Percentiles rank a stretch among this genome's conserved stretches.
phyloP scores from a whole-genome alignment of 1,140 invertebrate species.

The Drosophila sulfurigaster region DNA sequence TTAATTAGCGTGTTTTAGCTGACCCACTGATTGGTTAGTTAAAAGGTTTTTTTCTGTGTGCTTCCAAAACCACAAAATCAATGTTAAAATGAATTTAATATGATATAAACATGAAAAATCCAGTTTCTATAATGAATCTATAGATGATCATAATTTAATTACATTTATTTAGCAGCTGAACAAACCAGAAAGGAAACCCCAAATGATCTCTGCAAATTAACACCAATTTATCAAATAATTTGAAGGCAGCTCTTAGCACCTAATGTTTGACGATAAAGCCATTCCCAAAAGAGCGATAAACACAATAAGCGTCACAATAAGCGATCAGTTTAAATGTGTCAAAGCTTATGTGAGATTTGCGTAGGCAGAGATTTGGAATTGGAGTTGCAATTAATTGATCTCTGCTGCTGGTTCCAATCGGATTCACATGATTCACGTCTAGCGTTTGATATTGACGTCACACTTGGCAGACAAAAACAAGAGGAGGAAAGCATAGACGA shows the following conservation, averaged over 20 bases:
- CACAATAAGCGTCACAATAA: slow-evolving; percentile 14
- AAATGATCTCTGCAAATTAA: slow-evolving; percentile 23
- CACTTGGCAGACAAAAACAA: slow-evolving; percentile 5
- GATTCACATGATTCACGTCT: slow-evolving; percentile 36
- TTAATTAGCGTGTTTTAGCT: slow-evolving; percentile 36
- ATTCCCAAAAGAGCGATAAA: slow-evolving; percentile 10
- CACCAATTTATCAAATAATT: slow-evolving; percentile 33
- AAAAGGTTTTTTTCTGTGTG: slow-evolving; percentile 40
- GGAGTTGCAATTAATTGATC: slow-evolving; percentile 21
- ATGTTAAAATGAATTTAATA: slow-evolving; percentile 2
- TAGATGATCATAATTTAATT: slow-evolving; percentile 27
- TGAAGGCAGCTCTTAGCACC: slow-evolving; percentile 36
- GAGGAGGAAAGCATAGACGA: slow-evolving; percentile 13
- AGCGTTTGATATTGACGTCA: slow-evolving; percentile 37
- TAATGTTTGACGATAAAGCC: slow-evolving; percentile 12
- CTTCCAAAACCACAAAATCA: neutral
- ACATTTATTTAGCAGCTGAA: slow-evolving; percentile 14
- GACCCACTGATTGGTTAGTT: slow-evolving; percentile 27
- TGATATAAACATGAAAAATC: slow-evolving; percentile 1
- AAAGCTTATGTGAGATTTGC: slow-evolving; percentile 40
- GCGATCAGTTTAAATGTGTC: slow-evolving; percentile 3
- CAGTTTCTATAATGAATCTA: slow-evolving; percentile 26
- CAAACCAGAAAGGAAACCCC: slow-evolving; percentile 15
- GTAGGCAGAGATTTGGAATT: slow-evolving; percentile 20
- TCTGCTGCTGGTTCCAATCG: slow-evolving; percentile 2